Base-by-base conservation (phyloP, 2,113 vertebrate species). In the Echinops telfairi region DNA sequence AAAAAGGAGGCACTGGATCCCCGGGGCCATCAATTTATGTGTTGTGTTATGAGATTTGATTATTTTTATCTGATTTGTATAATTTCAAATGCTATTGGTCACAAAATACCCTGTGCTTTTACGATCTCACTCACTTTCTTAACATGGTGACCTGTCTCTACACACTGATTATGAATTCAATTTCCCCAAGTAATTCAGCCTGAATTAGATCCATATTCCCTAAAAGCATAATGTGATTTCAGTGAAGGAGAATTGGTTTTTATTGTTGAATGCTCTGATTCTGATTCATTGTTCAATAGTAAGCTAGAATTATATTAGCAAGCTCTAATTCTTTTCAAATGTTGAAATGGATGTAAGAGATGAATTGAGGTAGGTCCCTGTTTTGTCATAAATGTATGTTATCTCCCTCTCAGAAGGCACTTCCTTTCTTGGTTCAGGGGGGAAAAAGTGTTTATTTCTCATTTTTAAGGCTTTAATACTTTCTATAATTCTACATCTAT, bases 51-150 rank as follows among this genome's bases (percentile, higher is more conserved):
- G 90, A 96, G 90, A 88, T 94, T 95, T 95, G 94, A 95, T 94
- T 95, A 95, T 94, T 94, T 92, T 93, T 93, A 95, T 95, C 90
- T 95, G 85, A 97, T 95, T 96, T 94, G 47, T 92, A 36, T 86
- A 83, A 94, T 71, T 95, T 93, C 91, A 93, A 93, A 96, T 71
- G 19, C 43, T 93, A 31, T 94, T 92, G 80, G 70, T 93, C 82
- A 94, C 64, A 85, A 96, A 96, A 73, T 83, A 90, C 15, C 19
- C 64, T 68, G 16, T 33, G 58, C 60, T 86, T 91, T 92, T 80
- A 79, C 68, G 68, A 78, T 90, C 88, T 64, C 27, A 38, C 25
- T 96, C 83, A 88, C 36, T 79, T 86, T 33, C 88, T 88, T 77
- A 94, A 60, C 76, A 75, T 77, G 58, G 6, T 88, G 80, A 94